Evolutionary conservation across 2,888 invertebrate species (phyloP).

Genomic region (Phytoseiulus persimilis): DNA sequence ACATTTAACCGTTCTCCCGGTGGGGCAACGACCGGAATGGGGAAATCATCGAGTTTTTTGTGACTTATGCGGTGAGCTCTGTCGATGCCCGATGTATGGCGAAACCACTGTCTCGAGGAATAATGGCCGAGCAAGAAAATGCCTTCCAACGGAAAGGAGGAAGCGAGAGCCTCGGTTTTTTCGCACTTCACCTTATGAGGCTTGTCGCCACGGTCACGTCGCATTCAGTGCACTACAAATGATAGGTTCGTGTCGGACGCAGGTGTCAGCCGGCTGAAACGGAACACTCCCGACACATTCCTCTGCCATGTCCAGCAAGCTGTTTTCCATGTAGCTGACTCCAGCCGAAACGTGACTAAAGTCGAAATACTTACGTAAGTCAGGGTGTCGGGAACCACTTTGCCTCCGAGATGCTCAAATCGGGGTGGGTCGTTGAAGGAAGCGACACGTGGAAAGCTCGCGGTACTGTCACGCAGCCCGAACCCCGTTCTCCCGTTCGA

Average conservation of each 20-base stretch:
- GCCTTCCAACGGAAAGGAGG: background rate
- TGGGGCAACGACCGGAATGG: background rate
- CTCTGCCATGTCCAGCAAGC: background rate
- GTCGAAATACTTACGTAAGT: background rate
- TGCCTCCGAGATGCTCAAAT: background rate
- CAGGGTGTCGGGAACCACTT: background rate
- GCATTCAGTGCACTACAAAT: background rate
- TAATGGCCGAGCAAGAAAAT: background rate
- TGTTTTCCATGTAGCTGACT: background rate
- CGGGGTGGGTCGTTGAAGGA: background rate
- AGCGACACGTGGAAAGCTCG: too few species aligned
- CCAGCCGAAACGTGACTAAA: background rate
- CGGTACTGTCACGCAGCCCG: too few species aligned
- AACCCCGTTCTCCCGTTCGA: too few species aligned
- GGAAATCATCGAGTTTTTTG: background rate
- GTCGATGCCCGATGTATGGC: too few species aligned
- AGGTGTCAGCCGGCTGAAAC: background rate
- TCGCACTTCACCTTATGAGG: background rate
- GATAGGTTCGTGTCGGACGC: background rate
- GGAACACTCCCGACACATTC: background rate
- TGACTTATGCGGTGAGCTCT: too few species aligned
- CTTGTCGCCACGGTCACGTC: background rate
- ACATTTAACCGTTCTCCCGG: background rate
- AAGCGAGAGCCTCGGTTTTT: background rate
- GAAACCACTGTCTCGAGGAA: too few species aligned